phyloP scores from a whole-genome alignment of 2,113 vertebrate genomes.

The Heterotis niloticus region DNA sequence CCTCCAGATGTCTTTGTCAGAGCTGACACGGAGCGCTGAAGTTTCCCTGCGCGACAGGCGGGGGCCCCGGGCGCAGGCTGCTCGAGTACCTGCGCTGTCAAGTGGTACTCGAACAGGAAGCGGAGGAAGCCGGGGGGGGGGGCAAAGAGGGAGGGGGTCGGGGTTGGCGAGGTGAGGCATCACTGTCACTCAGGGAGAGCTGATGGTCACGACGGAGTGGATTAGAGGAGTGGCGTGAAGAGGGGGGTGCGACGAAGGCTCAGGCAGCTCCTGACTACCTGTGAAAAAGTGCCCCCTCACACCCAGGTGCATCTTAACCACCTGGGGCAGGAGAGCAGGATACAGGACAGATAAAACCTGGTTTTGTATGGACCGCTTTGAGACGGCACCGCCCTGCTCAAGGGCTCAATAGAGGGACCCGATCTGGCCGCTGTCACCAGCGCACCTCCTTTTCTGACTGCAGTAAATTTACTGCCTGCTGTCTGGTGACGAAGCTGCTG shows the following conservation, averaged over 20 bases:
- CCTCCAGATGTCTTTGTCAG: constrained; percentile 72
- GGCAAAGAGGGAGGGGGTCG: not conserved
- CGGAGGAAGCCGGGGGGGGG: constrained; percentile 27
- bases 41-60: constrained; percentile 54
- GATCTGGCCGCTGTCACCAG: too few species aligned
- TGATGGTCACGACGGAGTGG: constrained; percentile 17
- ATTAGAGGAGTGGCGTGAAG: constrained; percentile 17
- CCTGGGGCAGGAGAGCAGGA: not conserved
- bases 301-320: not conserved
- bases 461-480: too few species aligned
- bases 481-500: too few species aligned
- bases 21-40: constrained; percentile 41
- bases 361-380: not conserved
- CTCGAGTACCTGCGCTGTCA: constrained; percentile 52
- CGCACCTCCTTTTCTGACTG: too few species aligned
- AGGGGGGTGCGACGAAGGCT: not conserved
- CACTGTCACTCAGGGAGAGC: constrained; percentile 26
- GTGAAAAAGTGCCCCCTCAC: not conserved
- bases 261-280: constrained; percentile 8
- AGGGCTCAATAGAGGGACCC: not conserved
- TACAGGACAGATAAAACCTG: too few species aligned
- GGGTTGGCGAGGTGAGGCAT: constrained; percentile 17
- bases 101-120: constrained; percentile 54
- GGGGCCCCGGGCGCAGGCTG: constrained; percentile 47
- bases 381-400: not conserved